Conservation (phyloP, 2,888 invertebrate species). For the Uloborus plumipes region DNA sequence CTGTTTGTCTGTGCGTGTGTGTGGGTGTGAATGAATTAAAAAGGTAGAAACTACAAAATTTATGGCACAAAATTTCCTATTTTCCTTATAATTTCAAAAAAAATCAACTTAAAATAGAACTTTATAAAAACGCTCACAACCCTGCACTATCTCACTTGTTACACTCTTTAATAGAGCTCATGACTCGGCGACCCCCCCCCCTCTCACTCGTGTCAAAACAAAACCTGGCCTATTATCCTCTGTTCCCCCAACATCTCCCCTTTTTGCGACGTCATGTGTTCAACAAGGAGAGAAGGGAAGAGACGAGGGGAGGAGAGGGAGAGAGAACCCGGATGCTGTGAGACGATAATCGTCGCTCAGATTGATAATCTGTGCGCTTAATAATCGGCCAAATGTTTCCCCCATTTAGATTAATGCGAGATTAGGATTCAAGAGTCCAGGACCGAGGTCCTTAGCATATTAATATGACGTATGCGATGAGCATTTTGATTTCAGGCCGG, state of each 20-base stretch:
- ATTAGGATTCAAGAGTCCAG: slow-evolving; percentile 44
- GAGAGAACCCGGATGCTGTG: slow-evolving; percentile 49
- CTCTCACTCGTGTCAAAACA: not conserved
- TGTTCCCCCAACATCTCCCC: slow-evolving; percentile 5
- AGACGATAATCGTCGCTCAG: slow-evolving; percentile 35
- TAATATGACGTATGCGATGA: slow-evolving; percentile 20
- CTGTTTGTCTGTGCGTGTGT: too few relatives aligned
- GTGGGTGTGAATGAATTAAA: too few relatives aligned
- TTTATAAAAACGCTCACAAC: too few relatives aligned
- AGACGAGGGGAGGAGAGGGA: not conserved
- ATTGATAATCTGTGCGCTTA: slow-evolving; percentile 51
- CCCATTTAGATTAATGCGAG: slow-evolving; percentile 48
- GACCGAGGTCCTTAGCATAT: slow-evolving; percentile 20
- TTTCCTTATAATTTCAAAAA: too few relatives aligned
- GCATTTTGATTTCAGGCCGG: too few relatives aligned
- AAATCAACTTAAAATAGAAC: too few relatives aligned
- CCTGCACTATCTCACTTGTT: too few relatives aligned
- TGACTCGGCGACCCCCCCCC: not conserved
- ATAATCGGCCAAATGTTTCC: slow-evolving; percentile 48
- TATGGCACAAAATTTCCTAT: too few relatives aligned
- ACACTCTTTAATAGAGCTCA: too few relatives aligned
- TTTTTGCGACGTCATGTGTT: slow-evolving; percentile 26
- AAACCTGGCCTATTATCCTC: not conserved
- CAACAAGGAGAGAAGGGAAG: slow-evolving; percentile 25
- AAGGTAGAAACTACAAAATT: too few relatives aligned